Conservation (phyloP, 2,113 vertebrate genomes). For the Corapipo altera region DNA sequence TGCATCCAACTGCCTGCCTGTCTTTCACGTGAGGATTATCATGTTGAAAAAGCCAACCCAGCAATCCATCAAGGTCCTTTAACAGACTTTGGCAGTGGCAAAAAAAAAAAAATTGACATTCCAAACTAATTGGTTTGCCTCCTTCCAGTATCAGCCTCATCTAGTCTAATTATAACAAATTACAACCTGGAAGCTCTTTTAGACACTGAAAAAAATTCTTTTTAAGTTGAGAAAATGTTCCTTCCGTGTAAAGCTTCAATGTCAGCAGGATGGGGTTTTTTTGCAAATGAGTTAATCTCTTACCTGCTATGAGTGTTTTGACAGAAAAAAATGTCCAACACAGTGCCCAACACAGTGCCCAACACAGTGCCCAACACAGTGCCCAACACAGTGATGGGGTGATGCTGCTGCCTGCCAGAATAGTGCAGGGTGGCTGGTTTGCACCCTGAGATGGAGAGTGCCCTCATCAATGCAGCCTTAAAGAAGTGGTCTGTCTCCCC, state of each 20-base stretch:
- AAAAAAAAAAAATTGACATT: conserved; percentile 55
- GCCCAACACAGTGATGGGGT: neutral
- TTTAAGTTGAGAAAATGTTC: neutral
- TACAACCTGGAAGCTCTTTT: conserved; percentile 5
- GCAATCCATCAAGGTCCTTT: conserved; percentile 11
- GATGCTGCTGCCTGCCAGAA: fast-evolving
- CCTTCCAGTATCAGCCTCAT: conserved; percentile 22
- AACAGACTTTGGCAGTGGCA: conserved; percentile 54
- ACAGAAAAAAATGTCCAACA: neutral
- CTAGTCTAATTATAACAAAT: conserved; percentile 60
- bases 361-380: neutral
- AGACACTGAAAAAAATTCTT: neutral
- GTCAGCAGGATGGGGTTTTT: neutral
- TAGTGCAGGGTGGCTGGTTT: fast-evolving
- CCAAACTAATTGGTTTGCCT: conserved; percentile 49
- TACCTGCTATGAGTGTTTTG: neutral
- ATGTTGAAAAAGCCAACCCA: neutral
- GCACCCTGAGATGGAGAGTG: neutral
- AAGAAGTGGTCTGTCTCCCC: neutral
- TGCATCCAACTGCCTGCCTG: neutral
- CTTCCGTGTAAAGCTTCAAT: neutral
- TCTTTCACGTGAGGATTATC: neutral
- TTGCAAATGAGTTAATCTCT: neutral
- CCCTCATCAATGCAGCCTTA: neutral
- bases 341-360: neutral